phyloP scores from a whole-genome alignment of 2,797 vertebrate genomes.

The Ataeniobius toweri region DNA sequence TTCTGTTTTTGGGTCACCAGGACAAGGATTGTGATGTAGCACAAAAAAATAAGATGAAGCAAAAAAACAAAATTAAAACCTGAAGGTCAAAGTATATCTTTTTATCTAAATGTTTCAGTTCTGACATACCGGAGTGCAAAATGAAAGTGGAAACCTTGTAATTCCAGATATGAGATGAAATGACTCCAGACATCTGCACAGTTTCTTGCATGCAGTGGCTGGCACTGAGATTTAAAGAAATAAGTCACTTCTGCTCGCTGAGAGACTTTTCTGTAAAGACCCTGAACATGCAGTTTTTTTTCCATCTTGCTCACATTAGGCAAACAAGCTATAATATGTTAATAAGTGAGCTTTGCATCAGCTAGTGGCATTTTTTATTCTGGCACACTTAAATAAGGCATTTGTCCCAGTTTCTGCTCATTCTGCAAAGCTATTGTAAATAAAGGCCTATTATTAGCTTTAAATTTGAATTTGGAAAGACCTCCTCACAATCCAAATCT shows the following conservation, averaged over 20 bases:
- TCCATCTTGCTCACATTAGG: conserved; percentile 14
- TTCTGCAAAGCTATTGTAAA: conserved; percentile 4
- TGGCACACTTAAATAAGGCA: background rate
- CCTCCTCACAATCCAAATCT: conserved; percentile 7
- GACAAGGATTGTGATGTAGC: background rate
- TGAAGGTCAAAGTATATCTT: background rate
- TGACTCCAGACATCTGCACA: background rate
- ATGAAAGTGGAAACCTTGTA: conserved; percentile 4
- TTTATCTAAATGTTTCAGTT: background rate
- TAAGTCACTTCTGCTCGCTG: conserved; percentile 14
- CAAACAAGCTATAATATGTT: conserved; percentile 20
- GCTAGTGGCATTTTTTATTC: conserved; percentile 10
- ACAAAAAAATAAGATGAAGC: background rate
- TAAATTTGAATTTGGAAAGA: conserved; percentile 9
- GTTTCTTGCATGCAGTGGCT: conserved; percentile 2
- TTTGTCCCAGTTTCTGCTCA: conserved; percentile 5
- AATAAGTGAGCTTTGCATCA: conserved; percentile 10
- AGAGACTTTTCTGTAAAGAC: conserved; percentile 8
- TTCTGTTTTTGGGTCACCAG: background rate
- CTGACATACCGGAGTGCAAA: background rate
- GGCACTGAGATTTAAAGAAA: background rate
- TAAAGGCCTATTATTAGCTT: background rate
- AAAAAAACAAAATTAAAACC: background rate
- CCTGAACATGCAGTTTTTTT: conserved; percentile 7
- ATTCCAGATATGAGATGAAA: background rate